Conservation (phyloP, 2,797 vertebrate genomes). For the Eospalax fontanierii region DNA sequence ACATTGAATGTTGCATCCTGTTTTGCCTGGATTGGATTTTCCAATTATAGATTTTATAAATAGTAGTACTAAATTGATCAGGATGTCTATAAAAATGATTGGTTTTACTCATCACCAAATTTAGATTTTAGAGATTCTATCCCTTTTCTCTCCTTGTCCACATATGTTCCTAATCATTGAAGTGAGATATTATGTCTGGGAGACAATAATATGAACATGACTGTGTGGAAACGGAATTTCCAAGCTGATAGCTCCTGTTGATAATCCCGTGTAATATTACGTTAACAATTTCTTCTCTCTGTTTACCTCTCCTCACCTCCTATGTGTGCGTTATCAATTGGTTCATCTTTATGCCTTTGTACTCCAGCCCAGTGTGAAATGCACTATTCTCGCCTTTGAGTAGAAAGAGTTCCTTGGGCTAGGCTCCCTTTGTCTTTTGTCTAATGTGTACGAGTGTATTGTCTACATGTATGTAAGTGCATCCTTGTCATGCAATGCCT, state of each 20-base stretch:
- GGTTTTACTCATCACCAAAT: background rate
- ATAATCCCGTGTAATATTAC: background rate
- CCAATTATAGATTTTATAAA: conserved; percentile 48
- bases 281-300: too few relatives aligned
- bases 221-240: conserved; percentile 1
- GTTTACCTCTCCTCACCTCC: background rate
- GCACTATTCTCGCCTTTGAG: background rate
- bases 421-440: background rate
- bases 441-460: background rate
- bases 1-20: background rate
- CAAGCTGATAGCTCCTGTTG: background rate
- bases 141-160: background rate
- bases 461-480: background rate
- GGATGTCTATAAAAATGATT: background rate
- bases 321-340: background rate
- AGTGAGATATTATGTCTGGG: background rate
- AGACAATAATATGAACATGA: background rate
- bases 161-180: background rate
- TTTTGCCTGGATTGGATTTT: background rate
- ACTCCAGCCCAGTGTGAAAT: background rate
- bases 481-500: too few relatives aligned
- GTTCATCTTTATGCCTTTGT: background rate
- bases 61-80: background rate
- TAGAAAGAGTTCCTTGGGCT: background rate
- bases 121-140: background rate